These are phyloP conservation scores for Clarias magur DNA, from an alignment of 2,113 vertebrate genomes.

Conservation along the genomic window DNA sequence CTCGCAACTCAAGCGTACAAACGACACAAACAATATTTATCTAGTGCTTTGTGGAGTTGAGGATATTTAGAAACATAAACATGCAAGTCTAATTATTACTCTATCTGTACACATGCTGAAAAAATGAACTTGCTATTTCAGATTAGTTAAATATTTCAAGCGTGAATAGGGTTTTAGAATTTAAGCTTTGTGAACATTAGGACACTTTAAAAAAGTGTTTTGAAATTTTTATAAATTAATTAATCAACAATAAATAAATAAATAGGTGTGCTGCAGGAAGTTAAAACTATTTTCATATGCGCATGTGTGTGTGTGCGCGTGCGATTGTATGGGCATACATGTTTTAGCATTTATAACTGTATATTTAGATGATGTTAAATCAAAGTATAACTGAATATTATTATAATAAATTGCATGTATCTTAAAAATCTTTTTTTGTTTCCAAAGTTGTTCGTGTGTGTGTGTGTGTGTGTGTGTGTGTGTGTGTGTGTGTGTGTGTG, in stretches of 20 bases:
- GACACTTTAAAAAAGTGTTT: not conserved
- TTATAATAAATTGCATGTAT: not conserved
- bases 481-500: constrained; percentile 13
- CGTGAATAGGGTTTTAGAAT: not conserved
- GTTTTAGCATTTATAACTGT: not conserved
- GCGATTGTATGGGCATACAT: not conserved
- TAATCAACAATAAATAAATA: not conserved
- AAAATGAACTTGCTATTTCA: not conserved
- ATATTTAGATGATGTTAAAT: not conserved
- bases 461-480: constrained; percentile 18
- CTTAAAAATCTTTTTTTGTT: constrained; percentile 22
- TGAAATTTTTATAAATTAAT: not conserved
- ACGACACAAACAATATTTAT: not conserved
- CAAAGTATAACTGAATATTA: constrained; percentile 43
- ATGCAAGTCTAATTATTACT: not conserved
- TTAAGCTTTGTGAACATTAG: not conserved
- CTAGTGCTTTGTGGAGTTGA: not conserved
- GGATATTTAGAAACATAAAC: not conserved
- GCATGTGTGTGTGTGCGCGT: constrained; percentile 11
- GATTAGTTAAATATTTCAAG: not conserved
- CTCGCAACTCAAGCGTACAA: not conserved
- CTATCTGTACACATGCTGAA: not conserved
- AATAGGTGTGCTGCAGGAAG: not conserved
- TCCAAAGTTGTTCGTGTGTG: constrained; percentile 17
- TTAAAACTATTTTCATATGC: not conserved